phyloP scores from a whole-genome alignment of 2,113 vertebrate genomes.

The Saccopteryx leptura region DNA sequence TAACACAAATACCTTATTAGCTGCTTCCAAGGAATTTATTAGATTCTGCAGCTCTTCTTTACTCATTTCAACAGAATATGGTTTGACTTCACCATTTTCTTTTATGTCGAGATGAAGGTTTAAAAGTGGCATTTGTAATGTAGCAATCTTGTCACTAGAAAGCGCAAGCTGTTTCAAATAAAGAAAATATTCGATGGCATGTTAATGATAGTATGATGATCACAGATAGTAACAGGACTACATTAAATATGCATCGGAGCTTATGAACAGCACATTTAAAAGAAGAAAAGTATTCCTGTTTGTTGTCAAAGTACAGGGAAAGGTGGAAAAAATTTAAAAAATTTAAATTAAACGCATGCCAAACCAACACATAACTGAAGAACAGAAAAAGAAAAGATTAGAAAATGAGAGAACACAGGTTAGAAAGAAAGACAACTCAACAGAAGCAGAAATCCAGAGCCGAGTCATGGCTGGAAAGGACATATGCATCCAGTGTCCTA shows the following conservation, averaged over 20 bases:
- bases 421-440: neutral
- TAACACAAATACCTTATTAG: slow-evolving; percentile 93
- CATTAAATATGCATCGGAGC: neutral
- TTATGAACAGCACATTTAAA: neutral
- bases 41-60: slow-evolving; percentile 95
- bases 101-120: slow-evolving; percentile 94
- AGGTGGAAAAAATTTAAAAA: neutral
- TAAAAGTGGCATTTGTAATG: slow-evolving; percentile 95
- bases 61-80: slow-evolving; percentile 95
- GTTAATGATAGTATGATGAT: no score
- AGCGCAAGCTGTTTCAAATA: slow-evolving; percentile 91
- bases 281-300: neutral
- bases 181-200: slow-evolving; percentile 26
- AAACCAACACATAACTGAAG: neutral
- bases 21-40: slow-evolving; percentile 94
- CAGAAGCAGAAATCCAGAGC: neutral
- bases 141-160: slow-evolving; percentile 97
- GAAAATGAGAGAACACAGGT: neutral
- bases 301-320: slow-evolving; percentile 11
- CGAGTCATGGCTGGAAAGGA: neutral
- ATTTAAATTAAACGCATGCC: neutral
- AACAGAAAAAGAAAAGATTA: neutral
- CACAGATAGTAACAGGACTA: neutral
- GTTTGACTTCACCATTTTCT: slow-evolving; percentile 90
- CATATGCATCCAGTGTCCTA: neutral